phyloP scores from a whole-genome alignment of 30 jellyfish, hydroid and myxozoan species.

The Catostylus mosaicus region DNA sequence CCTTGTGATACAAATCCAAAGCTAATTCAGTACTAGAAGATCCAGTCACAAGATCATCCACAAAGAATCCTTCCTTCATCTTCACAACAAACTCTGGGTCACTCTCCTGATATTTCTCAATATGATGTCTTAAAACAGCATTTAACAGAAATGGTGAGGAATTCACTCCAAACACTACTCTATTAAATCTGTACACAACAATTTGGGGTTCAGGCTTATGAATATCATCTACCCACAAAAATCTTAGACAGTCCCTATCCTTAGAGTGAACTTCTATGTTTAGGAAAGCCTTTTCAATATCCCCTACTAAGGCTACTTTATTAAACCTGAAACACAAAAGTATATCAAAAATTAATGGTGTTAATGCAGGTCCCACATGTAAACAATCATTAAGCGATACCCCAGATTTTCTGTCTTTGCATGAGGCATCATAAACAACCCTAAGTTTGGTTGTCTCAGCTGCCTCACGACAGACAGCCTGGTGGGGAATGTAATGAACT shows the following conservation, averaged over 20 bases:
- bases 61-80: no score
- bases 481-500: constrained; percentile 30
- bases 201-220: constrained; percentile 23
- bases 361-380: constrained; percentile 39
- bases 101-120: background rate
- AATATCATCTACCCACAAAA: constrained; percentile 41
- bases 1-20: constrained; percentile 32
- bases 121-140: no score
- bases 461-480: constrained; percentile 38
- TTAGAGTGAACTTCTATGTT: constrained; percentile 38
- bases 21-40: constrained; percentile 11
- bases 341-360: constrained; percentile 42
- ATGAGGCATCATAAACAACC: no score
- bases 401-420: no score
- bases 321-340: constrained; percentile 25
- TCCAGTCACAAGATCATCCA: constrained; percentile 48
- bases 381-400: constrained; percentile 36
- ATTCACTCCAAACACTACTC: constrained; percentile 40
- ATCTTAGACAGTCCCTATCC: constrained; percentile 48
- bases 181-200: constrained; percentile 23
- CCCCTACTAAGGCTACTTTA: constrained; percentile 38
- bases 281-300: constrained; percentile 49
- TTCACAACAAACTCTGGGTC: constrained; percentile 18
- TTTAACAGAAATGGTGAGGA: constrained; percentile 30
- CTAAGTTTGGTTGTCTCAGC: constrained; percentile 40